These are phyloP conservation scores for Myoxocephalus aenaeus DNA, from an alignment of 2,797 vertebrate genomes.

Conservation along the genomic window DNA sequence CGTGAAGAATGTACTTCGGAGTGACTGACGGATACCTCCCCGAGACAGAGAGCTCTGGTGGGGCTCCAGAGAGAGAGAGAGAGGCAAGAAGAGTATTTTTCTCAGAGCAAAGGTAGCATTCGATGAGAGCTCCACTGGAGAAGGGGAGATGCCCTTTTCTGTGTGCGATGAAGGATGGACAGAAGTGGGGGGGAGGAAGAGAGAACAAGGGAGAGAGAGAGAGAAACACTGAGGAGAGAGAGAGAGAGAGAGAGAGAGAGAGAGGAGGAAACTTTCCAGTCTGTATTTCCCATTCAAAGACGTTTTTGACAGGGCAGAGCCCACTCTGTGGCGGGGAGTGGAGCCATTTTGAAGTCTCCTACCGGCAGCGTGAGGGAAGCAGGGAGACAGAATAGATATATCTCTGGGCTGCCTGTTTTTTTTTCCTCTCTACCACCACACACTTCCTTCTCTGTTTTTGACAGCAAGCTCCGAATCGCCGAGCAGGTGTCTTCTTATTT, in stretches of 20 bases:
- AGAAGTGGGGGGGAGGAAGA: conserved; percentile 29
- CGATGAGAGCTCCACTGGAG: conserved; percentile 72
- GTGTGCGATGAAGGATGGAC: conserved; percentile 80
- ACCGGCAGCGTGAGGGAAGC: conserved; percentile 81
- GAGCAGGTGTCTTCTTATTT: conserved; percentile 81
- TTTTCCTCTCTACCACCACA: conserved; percentile 34
- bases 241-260: conserved; percentile 37
- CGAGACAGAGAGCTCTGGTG: conserved; percentile 72
- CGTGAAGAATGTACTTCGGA: conserved; percentile 73
- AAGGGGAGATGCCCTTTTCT: conserved; percentile 79
- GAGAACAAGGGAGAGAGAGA: conserved; percentile 33
- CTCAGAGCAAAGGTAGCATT: conserved; percentile 69
- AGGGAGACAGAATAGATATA: conserved; percentile 82
- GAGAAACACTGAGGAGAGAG: conserved; percentile 24
- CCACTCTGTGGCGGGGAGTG: conserved; percentile 78
- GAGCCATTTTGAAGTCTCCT: conserved; percentile 86
- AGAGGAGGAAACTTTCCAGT: conserved; percentile 75
- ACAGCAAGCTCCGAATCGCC: conserved; percentile 78
- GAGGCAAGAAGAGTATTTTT: conserved; percentile 44
- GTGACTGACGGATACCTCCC: conserved; percentile 79
- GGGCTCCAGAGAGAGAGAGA: conserved; percentile 45
- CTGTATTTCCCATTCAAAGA: conserved; percentile 83
- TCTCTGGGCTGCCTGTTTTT: conserved; percentile 71
- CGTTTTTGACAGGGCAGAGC: conserved; percentile 86
- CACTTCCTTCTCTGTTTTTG: conserved; percentile 77